Conservation (phyloP, 2,888 invertebrate species). For the Lasioglossum pauxillum region DNA sequence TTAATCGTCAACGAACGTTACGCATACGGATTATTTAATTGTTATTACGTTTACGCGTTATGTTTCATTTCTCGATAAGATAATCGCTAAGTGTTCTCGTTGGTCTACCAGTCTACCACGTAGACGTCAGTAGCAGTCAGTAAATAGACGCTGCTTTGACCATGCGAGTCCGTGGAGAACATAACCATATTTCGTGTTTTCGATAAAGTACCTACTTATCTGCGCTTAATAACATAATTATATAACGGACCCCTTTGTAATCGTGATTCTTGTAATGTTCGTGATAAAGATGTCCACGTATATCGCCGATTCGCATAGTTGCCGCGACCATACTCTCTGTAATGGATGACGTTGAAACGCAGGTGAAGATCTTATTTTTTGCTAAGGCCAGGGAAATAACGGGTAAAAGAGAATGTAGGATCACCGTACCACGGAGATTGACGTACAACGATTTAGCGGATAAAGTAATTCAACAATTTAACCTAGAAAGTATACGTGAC, state of each 20-base stretch:
- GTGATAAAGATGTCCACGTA: slow-evolving; percentile 35
- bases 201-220: background rate
- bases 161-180: slow-evolving; percentile 32
- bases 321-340: slow-evolving; percentile 2
- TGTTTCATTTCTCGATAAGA: background rate
- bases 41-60: background rate
- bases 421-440: slow-evolving; percentile 86
- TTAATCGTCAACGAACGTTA: background rate
- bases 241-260: slow-evolving; percentile 42
- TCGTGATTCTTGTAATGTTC: slow-evolving; percentile 14
- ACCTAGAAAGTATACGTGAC: slow-evolving; percentile 88
- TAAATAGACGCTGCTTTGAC: slow-evolving; percentile 27
- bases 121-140: too few relatives aligned
- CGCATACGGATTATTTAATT: background rate
- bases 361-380: slow-evolving; percentile 92
- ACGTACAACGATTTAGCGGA: slow-evolving; percentile 87
- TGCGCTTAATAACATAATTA: slow-evolving; percentile 49
- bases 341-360: slow-evolving; percentile 55
- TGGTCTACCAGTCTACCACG: background rate
- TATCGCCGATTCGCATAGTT: background rate
- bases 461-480: slow-evolving; percentile 87
- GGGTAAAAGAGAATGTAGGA: slow-evolving; percentile 87
- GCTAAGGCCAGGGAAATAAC: slow-evolving; percentile 95
- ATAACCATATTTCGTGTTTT: slow-evolving; percentile 45
- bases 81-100: background rate